Percentiles rank a stretch among this genome's conserved stretches.
Conservation (phyloP, 1,140 invertebrate species). For the Ephestia elutella region DNA sequence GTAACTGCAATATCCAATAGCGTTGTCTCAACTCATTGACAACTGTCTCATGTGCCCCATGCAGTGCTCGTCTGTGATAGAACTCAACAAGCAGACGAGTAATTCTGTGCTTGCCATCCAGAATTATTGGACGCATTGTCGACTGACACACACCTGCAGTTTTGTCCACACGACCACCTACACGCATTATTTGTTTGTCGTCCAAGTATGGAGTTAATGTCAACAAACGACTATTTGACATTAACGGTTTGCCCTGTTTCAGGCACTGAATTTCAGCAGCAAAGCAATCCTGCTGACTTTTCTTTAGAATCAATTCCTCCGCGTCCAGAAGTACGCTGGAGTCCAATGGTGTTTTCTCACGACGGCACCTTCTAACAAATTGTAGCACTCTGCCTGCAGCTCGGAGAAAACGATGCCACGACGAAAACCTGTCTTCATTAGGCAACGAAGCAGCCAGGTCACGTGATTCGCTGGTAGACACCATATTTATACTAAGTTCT, state of each 20-base stretch:
- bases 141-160: slow-evolving; percentile 9
- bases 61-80: slow-evolving; percentile 14
- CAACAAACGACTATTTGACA: slow-evolving; percentile 13
- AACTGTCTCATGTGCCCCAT: slow-evolving; percentile 17
- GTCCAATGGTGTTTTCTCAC: too few relatives aligned
- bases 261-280: slow-evolving; percentile 11
- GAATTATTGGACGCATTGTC: slow-evolving; percentile 10
- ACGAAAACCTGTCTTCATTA: too few relatives aligned
- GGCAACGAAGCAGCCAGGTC: too few relatives aligned
- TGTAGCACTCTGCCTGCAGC: too few relatives aligned
- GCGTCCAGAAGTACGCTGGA: too few relatives aligned
- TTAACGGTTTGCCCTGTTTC: slow-evolving; percentile 13
- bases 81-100: slow-evolving; percentile 13
- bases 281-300: slow-evolving; percentile 7
- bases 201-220: slow-evolving; percentile 18
- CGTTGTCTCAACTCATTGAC: slow-evolving; percentile 15
- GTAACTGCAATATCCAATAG: slow-evolving; percentile 4
- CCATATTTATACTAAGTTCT: too few relatives aligned
- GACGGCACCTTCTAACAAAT: too few relatives aligned
- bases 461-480: too few relatives aligned
- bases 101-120: slow-evolving; percentile 13
- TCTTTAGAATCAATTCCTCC: slow-evolving; percentile 8
- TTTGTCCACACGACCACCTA: slow-evolving; percentile 21
- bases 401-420: too few relatives aligned
- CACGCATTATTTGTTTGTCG: slow-evolving; percentile 15